A percentile compares a stretch with the other conserved stretches of the same genome.
Conservation (phyloP, 1,140 invertebrate species). For the Acromyrmex charruanus region DNA sequence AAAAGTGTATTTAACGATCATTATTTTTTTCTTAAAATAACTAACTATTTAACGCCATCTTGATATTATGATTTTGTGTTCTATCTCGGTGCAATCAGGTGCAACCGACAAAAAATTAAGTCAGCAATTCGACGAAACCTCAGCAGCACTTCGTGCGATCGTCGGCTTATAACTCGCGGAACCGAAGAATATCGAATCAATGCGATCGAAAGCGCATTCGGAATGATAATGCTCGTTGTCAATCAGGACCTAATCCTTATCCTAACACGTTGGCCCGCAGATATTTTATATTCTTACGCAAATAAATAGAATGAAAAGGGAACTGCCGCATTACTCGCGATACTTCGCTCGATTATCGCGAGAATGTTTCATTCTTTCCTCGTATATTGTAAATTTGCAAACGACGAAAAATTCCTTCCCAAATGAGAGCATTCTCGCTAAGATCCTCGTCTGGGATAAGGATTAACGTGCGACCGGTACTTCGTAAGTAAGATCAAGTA, state of each 20-base stretch:
- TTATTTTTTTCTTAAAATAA: too few species aligned
- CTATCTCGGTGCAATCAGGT: not conserved
- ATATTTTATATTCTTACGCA: not conserved
- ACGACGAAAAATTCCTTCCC: not conserved
- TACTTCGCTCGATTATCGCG: not conserved
- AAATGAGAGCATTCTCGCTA: not conserved
- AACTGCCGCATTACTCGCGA: not conserved
- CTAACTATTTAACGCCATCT: too few species aligned
- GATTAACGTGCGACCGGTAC: constrained; percentile 41
- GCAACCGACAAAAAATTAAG: not conserved
- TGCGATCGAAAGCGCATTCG: constrained; percentile 20
- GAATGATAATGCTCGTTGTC: not conserved
- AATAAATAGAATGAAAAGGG: not conserved
- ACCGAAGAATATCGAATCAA: not conserved
- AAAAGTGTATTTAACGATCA: too few species aligned
- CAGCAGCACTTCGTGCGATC: not conserved
- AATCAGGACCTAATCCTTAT: constrained; percentile 29
- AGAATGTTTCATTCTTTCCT: not conserved
- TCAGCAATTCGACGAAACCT: constrained; percentile 7
- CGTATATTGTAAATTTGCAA: not conserved
- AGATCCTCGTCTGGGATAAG: constrained; percentile 32
- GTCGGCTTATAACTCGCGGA: not conserved
- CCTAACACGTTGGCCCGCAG: not conserved
- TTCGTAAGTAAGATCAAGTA: constrained; percentile 57
- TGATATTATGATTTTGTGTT: too few species aligned